These are phyloP conservation scores for Lomographa bimaculata DNA, from an alignment of 2,888 invertebrate species.

Conservation along the genomic window DNA sequence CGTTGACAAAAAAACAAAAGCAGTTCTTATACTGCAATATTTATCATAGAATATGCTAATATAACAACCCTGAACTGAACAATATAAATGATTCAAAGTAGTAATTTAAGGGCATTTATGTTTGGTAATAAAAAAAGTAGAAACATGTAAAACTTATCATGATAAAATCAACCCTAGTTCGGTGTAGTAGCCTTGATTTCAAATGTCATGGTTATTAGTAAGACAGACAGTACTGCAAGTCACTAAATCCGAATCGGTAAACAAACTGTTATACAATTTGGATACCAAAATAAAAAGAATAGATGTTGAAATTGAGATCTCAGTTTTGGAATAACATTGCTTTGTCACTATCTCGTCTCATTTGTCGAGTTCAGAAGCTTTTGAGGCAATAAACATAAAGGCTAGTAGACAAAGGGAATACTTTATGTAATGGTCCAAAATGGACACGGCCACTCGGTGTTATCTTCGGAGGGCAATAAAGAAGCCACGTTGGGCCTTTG, in stretches of 20 bases:
- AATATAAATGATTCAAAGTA: conserved; percentile 7
- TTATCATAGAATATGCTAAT: conserved; percentile 5
- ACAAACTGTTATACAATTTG: conserved; percentile 8
- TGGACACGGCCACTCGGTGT: conserved; percentile 54
- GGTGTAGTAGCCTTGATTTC: conserved; percentile 25
- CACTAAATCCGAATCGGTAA: conserved; percentile 17
- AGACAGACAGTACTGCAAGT: conserved; percentile 15
- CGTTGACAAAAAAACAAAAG: too few relatives aligned
- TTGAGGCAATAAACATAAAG: conserved; percentile 34
- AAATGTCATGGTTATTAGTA: conserved; percentile 27
- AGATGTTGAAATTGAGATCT: conserved; percentile 25
- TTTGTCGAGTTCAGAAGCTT: conserved; percentile 21
- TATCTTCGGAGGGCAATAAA: conserved; percentile 72
- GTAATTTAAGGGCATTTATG: conserved; percentile 4
- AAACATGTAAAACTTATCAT: conserved; percentile 32
- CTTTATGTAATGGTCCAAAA: conserved; percentile 67
- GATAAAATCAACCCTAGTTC: conserved; percentile 38
- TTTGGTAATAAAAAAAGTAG: conserved; percentile 24
- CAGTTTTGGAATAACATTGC: conserved; percentile 10
- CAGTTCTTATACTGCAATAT: too few relatives aligned
- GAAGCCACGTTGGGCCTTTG: conserved; percentile 62
- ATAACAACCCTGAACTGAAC: too few relatives aligned
- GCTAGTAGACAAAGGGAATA: conserved; percentile 58
- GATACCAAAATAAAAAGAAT: not conserved
- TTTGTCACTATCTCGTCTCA: conserved; percentile 16